A percentile compares a stretch with the other conserved stretches of the same genome.
phyloP scores from a whole-genome alignment of 2,888 invertebrate genomes.

The Idaea dimidiata region DNA sequence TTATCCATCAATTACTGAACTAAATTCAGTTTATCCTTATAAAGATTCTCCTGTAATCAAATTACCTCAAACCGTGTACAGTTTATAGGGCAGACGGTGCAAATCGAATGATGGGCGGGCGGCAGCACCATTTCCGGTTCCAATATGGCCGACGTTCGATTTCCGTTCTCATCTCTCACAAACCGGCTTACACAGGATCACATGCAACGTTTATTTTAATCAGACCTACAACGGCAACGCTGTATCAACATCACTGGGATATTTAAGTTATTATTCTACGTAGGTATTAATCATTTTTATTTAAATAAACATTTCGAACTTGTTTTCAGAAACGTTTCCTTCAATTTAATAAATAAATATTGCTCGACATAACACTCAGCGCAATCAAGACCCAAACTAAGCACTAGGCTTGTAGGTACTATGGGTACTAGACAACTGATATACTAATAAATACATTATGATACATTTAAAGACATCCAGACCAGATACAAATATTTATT shows the following conservation, averaged over 20 bases:
- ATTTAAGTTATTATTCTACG: background rate
- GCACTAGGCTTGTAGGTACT: too few relatives aligned
- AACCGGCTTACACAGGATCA: constrained; percentile 56
- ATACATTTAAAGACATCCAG: too few relatives aligned
- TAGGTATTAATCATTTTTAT: background rate
- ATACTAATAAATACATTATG: too few relatives aligned
- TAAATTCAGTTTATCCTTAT: background rate
- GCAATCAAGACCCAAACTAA: too few relatives aligned
- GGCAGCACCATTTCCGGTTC: constrained; percentile 67
- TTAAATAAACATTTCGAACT: constrained; percentile 3
- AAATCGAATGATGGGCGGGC: constrained; percentile 36
- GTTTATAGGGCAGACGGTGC: constrained; percentile 17
- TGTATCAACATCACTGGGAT: background rate
- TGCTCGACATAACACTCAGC: too few relatives aligned
- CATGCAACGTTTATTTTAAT: constrained; percentile 67
- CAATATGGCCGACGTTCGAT: constrained; percentile 75
- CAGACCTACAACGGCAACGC: constrained; percentile 36
- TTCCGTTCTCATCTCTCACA: constrained; percentile 67
- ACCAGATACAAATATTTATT: too few relatives aligned
- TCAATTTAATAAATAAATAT: too few relatives aligned
- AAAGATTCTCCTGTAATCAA: constrained; percentile 8
- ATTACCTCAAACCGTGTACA: constrained; percentile 13
- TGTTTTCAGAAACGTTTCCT: background rate
- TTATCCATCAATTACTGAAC: background rate
- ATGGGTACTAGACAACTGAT: too few relatives aligned